phyloP scores from a whole-genome alignment of 2,113 vertebrate species.

The Labeo catla region DNA sequence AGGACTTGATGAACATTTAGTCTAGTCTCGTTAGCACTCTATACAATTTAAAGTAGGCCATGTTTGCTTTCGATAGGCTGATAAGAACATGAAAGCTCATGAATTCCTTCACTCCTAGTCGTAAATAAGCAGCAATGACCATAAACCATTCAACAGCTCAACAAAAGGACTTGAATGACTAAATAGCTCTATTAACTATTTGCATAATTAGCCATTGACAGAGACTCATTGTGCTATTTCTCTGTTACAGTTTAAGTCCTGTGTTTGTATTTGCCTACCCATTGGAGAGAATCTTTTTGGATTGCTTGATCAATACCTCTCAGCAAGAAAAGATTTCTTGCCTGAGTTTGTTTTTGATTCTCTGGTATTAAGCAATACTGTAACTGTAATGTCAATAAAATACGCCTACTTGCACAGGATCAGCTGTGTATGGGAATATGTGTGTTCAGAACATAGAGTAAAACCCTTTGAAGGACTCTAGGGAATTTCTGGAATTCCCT shows the following conservation, averaged over 20 bases:
- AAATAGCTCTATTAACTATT: constrained; percentile 39
- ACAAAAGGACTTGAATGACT: constrained; percentile 19
- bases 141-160: constrained; percentile 14
- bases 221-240: constrained; percentile 1
- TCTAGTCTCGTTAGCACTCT: constrained; percentile 20
- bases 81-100: constrained; percentile 17
- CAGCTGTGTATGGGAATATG: constrained; percentile 41
- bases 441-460: constrained; percentile 43
- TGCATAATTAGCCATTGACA: constrained; percentile 30
- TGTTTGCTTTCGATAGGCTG: constrained; percentile 26
- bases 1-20: not conserved
- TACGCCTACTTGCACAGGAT: not conserved
- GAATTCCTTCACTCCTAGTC: constrained; percentile 32
- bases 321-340: not conserved
- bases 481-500: constrained; percentile 52
- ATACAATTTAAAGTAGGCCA: constrained; percentile 34
- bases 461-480: constrained; percentile 31
- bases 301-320: constrained; percentile 8
- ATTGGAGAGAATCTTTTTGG: constrained; percentile 7
- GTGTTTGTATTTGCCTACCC: constrained; percentile 9
- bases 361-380: not conserved
- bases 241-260: not conserved
- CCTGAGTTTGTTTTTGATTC: not conserved
- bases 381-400: constrained; percentile 22
- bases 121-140: constrained; percentile 25